These are phyloP conservation scores for Hemicordylus capensis DNA, from an alignment of 2,113 vertebrate genomes.

Conservation along the genomic window DNA sequence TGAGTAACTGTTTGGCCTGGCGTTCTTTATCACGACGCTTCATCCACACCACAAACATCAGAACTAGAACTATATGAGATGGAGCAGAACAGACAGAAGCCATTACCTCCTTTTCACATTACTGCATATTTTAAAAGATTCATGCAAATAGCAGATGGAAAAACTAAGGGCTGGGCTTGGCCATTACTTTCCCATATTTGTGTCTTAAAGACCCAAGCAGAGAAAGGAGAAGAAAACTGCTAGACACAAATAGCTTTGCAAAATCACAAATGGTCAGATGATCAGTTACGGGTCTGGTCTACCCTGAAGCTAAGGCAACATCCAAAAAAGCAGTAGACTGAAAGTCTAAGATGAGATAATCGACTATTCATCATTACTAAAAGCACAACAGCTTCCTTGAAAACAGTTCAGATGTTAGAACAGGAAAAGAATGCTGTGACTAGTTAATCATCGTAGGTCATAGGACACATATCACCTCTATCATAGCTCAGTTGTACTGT, in stretches of 20 bases:
- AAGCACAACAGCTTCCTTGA: not conserved
- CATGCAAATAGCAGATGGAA: not conserved
- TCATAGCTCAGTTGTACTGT: not conserved
- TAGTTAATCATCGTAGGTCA: not conserved
- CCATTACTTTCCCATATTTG: not conserved
- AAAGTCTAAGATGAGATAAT: not conserved
- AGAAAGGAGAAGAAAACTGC: not conserved
- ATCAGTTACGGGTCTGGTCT: not conserved
- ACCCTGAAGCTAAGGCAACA: not conserved
- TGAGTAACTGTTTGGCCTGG: slow-evolving; percentile 94
- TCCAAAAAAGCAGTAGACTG: not conserved
- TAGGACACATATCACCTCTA: not conserved
- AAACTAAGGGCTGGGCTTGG: not conserved
- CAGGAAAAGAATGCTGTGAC: not conserved
- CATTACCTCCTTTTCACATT: not conserved
- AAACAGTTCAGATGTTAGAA: not conserved
- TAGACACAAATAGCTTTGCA: not conserved
- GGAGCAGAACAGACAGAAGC: not conserved
- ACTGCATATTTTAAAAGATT: not conserved
- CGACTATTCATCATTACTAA: not conserved
- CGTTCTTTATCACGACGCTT: slow-evolving; percentile 95
- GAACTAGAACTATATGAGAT: slow-evolving; percentile 84
- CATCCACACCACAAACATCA: slow-evolving; percentile 98
- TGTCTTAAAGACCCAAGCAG: not conserved
- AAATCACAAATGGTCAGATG: not conserved